Base-by-base conservation (phyloP, 2,113 vertebrate species). In the Percina caprodes region DNA sequence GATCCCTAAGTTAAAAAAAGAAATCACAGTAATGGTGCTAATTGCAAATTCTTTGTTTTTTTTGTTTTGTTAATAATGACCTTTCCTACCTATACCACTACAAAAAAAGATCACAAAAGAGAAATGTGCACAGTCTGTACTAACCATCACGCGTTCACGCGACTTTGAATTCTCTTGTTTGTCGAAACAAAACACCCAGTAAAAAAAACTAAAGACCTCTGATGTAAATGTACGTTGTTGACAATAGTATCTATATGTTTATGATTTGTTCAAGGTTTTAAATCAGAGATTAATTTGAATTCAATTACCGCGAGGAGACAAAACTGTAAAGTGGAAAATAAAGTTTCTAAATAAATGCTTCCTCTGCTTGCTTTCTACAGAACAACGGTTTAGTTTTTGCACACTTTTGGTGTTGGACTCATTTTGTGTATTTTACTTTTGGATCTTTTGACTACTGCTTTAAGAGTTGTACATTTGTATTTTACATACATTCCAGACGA, bases 21-120 rank as follows among this genome's bases (percentile, higher is more conserved):
- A 75, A 87, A 75, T 70, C 93, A 93, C 93, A 95, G 93, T 96
- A 95, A 97, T 69, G 97, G 98, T 99, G 98, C 98, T 98, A 97
- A 97, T 93, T 80, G 93, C 88, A 77, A 90, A 75, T 87, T 33
- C 12, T 61, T 82, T 84, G 84, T 69, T 39, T 70, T 58, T 65
- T 19, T 24, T 69, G 49, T 76, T 77, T 65, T 78, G 81, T 93
- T 0, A 91, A 93, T 91, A 92, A 92, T 86, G 92, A 92, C 85
- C 67, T 92, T 90, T 90, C 56, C 90, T 96, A 87, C 90, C 93
- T 95, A 92, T 94, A 96, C 97, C 96, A 93, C 95, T 95, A 96
- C 92, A 92, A 94, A 55, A 19, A 91, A 93, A 56, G 11, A 68
- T 74, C 76, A 78, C 51, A 89, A 82, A 85, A 80, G 82, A 81